Conservation (phyloP, 2,113 vertebrate genomes). For the Salvelinus alpinus region DNA sequence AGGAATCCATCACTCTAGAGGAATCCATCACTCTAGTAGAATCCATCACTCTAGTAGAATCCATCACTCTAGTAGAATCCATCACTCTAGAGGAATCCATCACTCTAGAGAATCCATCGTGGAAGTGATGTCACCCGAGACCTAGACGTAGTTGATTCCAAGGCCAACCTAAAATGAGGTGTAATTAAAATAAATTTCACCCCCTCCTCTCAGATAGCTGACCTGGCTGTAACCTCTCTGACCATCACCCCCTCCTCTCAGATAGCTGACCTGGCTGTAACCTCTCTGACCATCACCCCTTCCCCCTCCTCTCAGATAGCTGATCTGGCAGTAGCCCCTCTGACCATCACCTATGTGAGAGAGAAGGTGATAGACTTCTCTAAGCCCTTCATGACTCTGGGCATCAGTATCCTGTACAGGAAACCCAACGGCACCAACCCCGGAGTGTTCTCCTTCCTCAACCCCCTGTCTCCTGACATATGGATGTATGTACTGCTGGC, state of each 20-base stretch:
- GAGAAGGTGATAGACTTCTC: conserved; percentile 98
- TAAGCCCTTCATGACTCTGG: conserved; percentile 98
- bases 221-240: conserved; percentile 93
- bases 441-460: conserved; percentile 95
- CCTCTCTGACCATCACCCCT: conserved; percentile 91
- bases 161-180: too few species aligned
- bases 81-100: too few species aligned
- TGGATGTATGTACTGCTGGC: conserved; percentile 98
- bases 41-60: too few species aligned
- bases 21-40: too few species aligned
- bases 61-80: too few species aligned
- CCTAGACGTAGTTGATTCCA: too few species aligned
- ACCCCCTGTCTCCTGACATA: conserved; percentile 95
- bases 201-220: conserved; percentile 80
- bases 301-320: conserved; percentile 77
- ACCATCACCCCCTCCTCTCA: conserved; percentile 84
- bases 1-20: too few species aligned
- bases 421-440: conserved; percentile 97
- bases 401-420: conserved; percentile 96
- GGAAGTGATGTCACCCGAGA: too few species aligned
- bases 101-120: too few species aligned
- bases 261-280: conserved; percentile 94
- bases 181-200: conserved; percentile 66
- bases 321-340: conserved; percentile 92
- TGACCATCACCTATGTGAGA: conserved; percentile 96